Evolutionary conservation across 2,888 invertebrate species (phyloP), one percentile per base, ranked within the genome.

Genomic region (Ochropacha duplaris): DNA sequence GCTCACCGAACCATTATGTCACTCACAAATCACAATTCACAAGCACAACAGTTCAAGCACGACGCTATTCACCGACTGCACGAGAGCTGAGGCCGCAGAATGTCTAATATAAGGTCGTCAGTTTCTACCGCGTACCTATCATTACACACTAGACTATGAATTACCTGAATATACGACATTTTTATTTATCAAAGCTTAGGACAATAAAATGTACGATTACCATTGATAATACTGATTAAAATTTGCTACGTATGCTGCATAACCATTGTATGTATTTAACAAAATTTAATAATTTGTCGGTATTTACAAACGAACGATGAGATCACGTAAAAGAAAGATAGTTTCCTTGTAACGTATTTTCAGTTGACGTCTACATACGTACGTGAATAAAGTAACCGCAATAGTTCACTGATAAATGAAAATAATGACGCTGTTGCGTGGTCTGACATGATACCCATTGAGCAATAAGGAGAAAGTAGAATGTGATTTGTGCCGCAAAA

Each of bases 1-100:
- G 4, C 44, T 59, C 51, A 62, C 59, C 54, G 50, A n/a, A 61
- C 55, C 61, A 62, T 62, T 44, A 22, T 57, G 57, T 12, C 49
- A 50, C 12, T 8, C 4, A 44, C 16, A 44, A 44, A 44, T 19
- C 44, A 44, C 39, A 44, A 44, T 44, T 44, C 39, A 52, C 52
- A 52, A 52, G 31, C 52, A 55, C 55, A 56, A 57, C 57, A 54
- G 55, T 55, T 57, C 54, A 24, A 49, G 39, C 58, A 22, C 54
- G 55, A 5, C 16, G 44, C 50, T 54, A 28, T 44, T 50, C 57
- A 34, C 55, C 50, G 49, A 60, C 59, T 57, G 62, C 58, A 57
- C 56, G 24, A 50, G 55, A 52, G 22, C 31, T 31, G 22, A 19
- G 34, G 54, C 50, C 24, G 44, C 44, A 44, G 44, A 9, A 44